Conservation (phyloP, 2,888 invertebrate genomes). For the Nebria brevicollis region DNA sequence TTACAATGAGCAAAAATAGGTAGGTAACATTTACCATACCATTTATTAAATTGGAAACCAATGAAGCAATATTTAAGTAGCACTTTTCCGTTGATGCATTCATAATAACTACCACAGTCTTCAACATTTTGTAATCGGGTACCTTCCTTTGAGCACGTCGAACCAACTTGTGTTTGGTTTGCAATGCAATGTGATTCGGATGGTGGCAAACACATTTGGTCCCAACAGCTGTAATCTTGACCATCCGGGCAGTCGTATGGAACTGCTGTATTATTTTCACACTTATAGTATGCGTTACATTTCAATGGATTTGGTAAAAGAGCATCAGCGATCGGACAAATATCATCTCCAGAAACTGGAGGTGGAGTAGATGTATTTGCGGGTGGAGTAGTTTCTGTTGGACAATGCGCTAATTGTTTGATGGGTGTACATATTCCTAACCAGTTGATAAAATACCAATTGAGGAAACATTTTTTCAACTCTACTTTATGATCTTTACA, state of each 20-base stretch:
- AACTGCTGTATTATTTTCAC: constrained; percentile 14
- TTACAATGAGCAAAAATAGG: constrained; percentile 13
- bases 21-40: constrained; percentile 29
- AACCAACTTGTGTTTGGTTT: constrained; percentile 9
- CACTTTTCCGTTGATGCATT: constrained; percentile 27
- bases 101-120: constrained; percentile 30
- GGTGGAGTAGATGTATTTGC: not conserved
- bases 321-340: constrained; percentile 26
- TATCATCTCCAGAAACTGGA: not conserved
- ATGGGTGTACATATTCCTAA: constrained; percentile 23
- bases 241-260: constrained; percentile 25
- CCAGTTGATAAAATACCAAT: constrained; percentile 33
- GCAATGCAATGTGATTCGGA: constrained; percentile 24
- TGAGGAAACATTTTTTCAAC: constrained; percentile 9
- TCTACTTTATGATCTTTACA: constrained; percentile 9
- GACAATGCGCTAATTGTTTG: constrained; percentile 11
- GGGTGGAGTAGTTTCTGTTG: not conserved
- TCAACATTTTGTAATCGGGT: constrained; percentile 16
- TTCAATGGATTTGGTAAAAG: constrained; percentile 26
- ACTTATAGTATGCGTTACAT: constrained; percentile 32
- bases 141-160: constrained; percentile 21
- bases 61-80: constrained; percentile 9
- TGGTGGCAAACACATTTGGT: constrained; percentile 20
- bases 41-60: constrained; percentile 29
- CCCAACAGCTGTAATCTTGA: constrained; percentile 39